These are phyloP conservation scores for Patagioenas fasciata DNA, from an alignment of 2,113 vertebrate species.

Conservation along the genomic window DNA sequence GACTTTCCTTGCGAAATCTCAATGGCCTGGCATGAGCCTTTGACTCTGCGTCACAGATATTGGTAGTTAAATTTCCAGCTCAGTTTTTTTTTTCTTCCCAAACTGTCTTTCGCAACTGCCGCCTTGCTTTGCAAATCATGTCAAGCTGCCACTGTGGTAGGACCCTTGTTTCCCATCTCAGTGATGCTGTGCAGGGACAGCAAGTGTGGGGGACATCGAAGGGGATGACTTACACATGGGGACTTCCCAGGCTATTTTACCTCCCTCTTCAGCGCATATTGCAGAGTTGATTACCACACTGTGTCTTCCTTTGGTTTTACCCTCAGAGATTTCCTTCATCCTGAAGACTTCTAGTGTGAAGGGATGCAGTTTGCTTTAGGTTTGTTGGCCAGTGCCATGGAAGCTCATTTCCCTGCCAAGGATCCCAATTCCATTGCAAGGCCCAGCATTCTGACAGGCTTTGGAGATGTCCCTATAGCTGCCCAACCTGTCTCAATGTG, in stretches of 20 bases:
- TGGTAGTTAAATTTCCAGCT: constrained; percentile 15
- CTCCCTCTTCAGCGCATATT: fast-evolving
- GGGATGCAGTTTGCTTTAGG: neutral
- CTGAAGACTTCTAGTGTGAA: fast-evolving
- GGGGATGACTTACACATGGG: fast-evolving
- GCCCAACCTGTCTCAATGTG: neutral
- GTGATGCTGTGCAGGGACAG: fast-evolving
- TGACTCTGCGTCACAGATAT: neutral
- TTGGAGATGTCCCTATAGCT: neutral
- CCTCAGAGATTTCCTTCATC: neutral
- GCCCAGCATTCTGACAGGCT: neutral
- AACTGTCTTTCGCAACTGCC: neutral
- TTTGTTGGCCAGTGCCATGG: neutral
- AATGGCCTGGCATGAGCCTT: neutral
- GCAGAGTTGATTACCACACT: neutral
- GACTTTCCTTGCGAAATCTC: constrained; percentile 7
- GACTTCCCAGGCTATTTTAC: neutral
- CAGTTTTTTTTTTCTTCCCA: neutral
- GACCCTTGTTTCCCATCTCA: neutral
- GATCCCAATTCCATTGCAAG: neutral
- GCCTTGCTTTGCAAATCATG: neutral
- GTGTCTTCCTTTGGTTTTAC: neutral
- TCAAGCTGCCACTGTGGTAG: neutral
- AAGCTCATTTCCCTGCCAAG: neutral
- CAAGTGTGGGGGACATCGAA: fast-evolving